These are phyloP conservation scores for Habropoda laboriosa DNA, from an alignment of 1,140 invertebrate species.

Conservation along the genomic window DNA sequence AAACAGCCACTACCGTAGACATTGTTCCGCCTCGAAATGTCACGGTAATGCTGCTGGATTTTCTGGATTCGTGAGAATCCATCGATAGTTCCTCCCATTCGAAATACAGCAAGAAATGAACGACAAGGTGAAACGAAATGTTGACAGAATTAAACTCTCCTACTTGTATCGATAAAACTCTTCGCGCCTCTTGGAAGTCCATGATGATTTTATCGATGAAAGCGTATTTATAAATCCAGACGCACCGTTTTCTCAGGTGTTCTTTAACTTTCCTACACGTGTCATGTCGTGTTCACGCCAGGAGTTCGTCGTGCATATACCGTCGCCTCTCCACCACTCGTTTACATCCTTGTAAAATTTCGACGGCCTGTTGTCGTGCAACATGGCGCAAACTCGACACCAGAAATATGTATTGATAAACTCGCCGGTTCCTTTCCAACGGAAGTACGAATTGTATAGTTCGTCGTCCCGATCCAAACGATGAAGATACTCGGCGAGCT, in stretches of 20 bases:
- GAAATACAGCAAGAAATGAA: background rate
- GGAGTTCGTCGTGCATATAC: constrained; percentile 86
- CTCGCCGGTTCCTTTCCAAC: constrained; percentile 94
- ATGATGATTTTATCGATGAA: constrained; percentile 1
- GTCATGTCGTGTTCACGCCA: constrained; percentile 83
- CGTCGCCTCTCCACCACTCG: constrained; percentile 92
- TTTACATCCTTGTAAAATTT: constrained; percentile 91
- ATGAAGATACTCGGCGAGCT: constrained; percentile 93
- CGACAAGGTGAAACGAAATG: background rate
- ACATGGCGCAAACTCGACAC: constrained; percentile 95
- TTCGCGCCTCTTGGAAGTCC: background rate
- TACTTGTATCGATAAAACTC: background rate
- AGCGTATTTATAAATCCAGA: background rate
- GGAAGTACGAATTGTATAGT: constrained; percentile 96
- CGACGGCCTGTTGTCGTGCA: constrained; percentile 88
- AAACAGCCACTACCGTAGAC: background rate
- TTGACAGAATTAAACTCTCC: background rate
- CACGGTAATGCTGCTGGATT: too few relatives aligned
- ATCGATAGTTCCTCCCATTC: background rate
- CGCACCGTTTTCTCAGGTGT: constrained; percentile 51
- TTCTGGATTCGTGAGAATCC: background rate
- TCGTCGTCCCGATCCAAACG: constrained; percentile 92
- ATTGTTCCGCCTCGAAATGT: too few relatives aligned
- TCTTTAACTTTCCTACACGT: constrained; percentile 18
- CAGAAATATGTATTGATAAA: constrained; percentile 98